These are phyloP conservation scores for Drosophila grimshawi DNA, from an alignment of 1,140 invertebrate species.

Conservation along the genomic window DNA sequence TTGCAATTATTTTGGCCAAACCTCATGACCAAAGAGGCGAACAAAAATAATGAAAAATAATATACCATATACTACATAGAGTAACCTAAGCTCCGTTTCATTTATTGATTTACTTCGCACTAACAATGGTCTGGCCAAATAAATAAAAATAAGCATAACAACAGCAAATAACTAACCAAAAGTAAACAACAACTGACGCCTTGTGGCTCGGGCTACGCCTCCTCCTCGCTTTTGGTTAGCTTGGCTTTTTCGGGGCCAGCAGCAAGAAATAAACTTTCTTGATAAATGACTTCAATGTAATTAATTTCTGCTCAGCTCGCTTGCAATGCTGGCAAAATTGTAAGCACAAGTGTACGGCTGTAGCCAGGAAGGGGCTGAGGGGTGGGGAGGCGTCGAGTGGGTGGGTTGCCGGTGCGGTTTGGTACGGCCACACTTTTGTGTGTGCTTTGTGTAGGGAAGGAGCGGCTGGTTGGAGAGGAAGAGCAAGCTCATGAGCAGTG, in stretches of 20 bases:
- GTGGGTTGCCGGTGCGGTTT: constrained; percentile 14
- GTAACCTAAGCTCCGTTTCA: constrained; percentile 63
- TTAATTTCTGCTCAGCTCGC: constrained; percentile 78
- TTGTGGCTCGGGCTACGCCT: constrained; percentile 59
- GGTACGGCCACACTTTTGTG: constrained; percentile 20
- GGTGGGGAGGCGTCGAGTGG: neutral
- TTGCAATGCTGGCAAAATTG: constrained; percentile 60
- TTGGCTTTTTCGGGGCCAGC: constrained; percentile 29
- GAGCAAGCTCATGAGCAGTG: constrained; percentile 66
- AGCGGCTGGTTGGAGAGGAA: neutral
- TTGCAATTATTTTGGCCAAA: constrained; percentile 75
- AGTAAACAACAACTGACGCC: constrained; percentile 78
- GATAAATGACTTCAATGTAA: constrained; percentile 83
- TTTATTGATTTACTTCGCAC: constrained; percentile 79
- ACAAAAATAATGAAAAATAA: constrained; percentile 12
- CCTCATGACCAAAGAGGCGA: constrained; percentile 5
- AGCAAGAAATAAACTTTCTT: constrained; percentile 83
- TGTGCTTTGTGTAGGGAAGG: constrained; percentile 21
- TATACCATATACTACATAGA: constrained; percentile 31
- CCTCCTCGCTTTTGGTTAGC: constrained; percentile 46
- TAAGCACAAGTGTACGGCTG: constrained; percentile 43
- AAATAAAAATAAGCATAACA: constrained; percentile 81
- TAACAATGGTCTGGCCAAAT: constrained; percentile 72
- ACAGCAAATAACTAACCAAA: constrained; percentile 66
- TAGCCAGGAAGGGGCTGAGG: constrained; percentile 11